Evolutionary conservation across 1,140 invertebrate species (phyloP).

Genomic region (Pinna nobilis): DNA sequence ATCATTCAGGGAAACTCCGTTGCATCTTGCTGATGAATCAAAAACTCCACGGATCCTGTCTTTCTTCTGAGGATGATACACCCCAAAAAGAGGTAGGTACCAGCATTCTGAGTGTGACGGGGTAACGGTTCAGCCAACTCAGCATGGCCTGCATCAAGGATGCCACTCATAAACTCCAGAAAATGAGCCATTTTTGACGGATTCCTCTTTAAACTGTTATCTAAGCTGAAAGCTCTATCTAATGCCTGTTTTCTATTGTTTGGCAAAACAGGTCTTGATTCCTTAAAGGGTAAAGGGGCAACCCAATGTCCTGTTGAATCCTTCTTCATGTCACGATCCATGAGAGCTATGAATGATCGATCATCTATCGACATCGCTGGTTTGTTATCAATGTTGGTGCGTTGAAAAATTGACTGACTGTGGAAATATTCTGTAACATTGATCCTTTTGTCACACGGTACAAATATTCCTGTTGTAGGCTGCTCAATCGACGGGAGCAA

Average conservation of each 20-base stretch:
- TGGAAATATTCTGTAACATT: background rate
- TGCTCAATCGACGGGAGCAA: too few relatives aligned
- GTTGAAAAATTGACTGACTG: slow-evolving; percentile 6
- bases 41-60: too few relatives aligned
- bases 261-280: background rate
- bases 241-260: slow-evolving; percentile 33
- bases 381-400: slow-evolving; percentile 25
- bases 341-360: slow-evolving; percentile 1
- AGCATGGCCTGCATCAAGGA: slow-evolving; percentile 3
- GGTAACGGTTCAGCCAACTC: too few relatives aligned
- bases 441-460: too few relatives aligned
- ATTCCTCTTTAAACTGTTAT: background rate
- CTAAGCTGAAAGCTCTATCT: slow-evolving; percentile 4
- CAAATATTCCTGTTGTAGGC: too few relatives aligned
- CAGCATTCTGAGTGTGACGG: too few relatives aligned
- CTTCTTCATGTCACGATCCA: slow-evolving; percentile 4
- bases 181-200: slow-evolving; percentile 14
- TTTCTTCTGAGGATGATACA: too few relatives aligned
- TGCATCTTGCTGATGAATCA: too few relatives aligned
- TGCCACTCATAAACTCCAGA: slow-evolving; percentile 23
- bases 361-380: slow-evolving; percentile 25
- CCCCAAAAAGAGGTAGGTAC: too few relatives aligned
- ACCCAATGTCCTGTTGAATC: slow-evolving; percentile 16
- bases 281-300: slow-evolving; percentile 30
- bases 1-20: too few relatives aligned